Evolutionary conservation across 2,797 vertebrate genomes (phyloP).

Genomic region (Carcharodon carcharias): DNA sequence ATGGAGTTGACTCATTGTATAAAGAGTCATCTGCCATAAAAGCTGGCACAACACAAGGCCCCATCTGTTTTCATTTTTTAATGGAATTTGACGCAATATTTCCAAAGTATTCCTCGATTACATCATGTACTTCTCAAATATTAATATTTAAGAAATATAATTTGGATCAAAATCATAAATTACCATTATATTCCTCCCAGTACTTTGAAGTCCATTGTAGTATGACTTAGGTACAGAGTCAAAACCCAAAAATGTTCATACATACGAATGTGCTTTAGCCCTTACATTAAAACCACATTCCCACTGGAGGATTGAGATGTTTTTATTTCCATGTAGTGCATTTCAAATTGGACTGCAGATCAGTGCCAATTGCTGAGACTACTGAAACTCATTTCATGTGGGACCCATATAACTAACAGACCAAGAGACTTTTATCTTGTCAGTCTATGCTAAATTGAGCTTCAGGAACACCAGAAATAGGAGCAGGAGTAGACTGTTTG

Average conservation of each 20-base stretch:
- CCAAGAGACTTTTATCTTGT: background rate
- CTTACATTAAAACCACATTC: background rate
- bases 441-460: background rate
- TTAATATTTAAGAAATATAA: background rate
- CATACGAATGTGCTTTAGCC: too few species aligned
- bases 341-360: background rate
- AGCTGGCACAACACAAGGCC: background rate
- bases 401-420: background rate
- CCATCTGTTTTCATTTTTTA: constrained; percentile 20
- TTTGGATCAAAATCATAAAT: background rate
- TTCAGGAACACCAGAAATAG: background rate
- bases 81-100: background rate
- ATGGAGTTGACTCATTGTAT: background rate
- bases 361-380: background rate
- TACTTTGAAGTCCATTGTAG: background rate
- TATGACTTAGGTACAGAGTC: background rate
- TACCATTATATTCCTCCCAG: background rate
- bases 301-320: background rate
- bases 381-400: background rate
- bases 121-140: background rate
- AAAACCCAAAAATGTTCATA: background rate
- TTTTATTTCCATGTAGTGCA: background rate
- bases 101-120: background rate
- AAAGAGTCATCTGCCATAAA: background rate
- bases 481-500: too few species aligned